Evolutionary conservation across 2,797 vertebrate genomes (phyloP).

Genomic region (Delichon dasypus): DNA sequence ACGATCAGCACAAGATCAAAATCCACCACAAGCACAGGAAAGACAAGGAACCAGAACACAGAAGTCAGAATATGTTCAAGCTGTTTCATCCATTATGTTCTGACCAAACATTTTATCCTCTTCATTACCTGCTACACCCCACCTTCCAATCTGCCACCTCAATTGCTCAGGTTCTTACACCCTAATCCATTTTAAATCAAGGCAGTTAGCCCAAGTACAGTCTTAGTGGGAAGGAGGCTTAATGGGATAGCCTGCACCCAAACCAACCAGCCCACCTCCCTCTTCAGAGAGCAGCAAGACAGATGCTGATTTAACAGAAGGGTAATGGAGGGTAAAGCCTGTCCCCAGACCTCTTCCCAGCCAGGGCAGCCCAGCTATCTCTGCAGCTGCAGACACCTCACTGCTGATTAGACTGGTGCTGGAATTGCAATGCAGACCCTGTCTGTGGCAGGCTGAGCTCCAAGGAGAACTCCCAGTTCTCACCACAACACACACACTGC

Average conservation of each 20-base stretch:
- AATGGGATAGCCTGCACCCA: not conserved
- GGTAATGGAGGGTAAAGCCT: not conserved
- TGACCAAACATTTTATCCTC: not conserved
- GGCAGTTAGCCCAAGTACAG: not conserved
- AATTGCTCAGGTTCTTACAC: not conserved
- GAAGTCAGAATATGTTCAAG: not conserved
- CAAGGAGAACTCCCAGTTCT: not conserved
- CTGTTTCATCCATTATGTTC: not conserved
- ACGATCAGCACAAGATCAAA: not conserved
- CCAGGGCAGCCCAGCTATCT: not conserved
- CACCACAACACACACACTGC: not conserved
- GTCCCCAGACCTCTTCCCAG: not conserved
- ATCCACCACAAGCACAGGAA: not conserved
- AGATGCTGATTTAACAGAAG: not conserved
- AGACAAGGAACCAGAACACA: not conserved
- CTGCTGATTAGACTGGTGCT: not conserved
- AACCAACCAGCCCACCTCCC: not conserved
- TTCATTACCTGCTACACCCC: not conserved
- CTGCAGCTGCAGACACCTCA: not conserved
- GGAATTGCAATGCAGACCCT: not conserved
- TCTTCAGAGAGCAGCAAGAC: not conserved
- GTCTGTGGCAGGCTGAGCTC: not conserved
- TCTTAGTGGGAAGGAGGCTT: not conserved
- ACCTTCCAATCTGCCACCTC: not conserved
- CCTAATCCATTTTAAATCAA: not conserved